Base-by-base conservation (phyloP, 2,797 vertebrate genomes). In the Hafferia zeledoni region DNA sequence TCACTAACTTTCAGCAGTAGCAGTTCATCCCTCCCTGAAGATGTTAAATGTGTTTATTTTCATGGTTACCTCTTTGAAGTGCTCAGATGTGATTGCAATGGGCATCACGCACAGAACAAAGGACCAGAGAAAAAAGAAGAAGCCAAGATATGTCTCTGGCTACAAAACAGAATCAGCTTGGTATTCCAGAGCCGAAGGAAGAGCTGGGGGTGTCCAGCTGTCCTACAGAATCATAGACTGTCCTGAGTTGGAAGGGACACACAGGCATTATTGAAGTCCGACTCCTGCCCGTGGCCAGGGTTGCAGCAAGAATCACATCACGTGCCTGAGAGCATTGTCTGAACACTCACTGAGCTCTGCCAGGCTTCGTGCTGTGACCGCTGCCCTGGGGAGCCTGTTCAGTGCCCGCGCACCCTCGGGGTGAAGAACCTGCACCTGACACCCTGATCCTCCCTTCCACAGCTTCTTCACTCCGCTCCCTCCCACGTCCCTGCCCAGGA, bases 71-170 rank as follows among this genome's bases (percentile, higher is more conserved):
- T 57, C 77, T 93, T 30, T 37, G 86, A 69, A 69, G 50, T 0
- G 63, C 63, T 78, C 28, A 17, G 93, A 41, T 8, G 56, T 1
- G 28, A 83, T 47, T 69, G 96, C 68, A 65, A 23, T 11, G 78
- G 59, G 68, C 60, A 43, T 72, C 81, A 74, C 22, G 19, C 4
- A 9, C 19, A 16, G 72, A 90, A 77, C 63, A 85, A 79, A 55
- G 56, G 57, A 44, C 53, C 14, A 9, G 77, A 33, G 70, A 61
- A 49, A 56, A 82, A 7, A 56, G 60, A 81, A 74, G 69, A 71
- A 25, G 46, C 59, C 55, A 13, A 35, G 83, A 10, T 1, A 0
- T 2, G 4, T 8, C 17, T 57, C 5, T 44, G 7, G 2, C 27
- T 14, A 68, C 0, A 27, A 18, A 35, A 55, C 39, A 43, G 64